Evolutionary conservation across 2,113 vertebrate genomes (phyloP).

Genomic region (Perca schrenkii): DNA sequence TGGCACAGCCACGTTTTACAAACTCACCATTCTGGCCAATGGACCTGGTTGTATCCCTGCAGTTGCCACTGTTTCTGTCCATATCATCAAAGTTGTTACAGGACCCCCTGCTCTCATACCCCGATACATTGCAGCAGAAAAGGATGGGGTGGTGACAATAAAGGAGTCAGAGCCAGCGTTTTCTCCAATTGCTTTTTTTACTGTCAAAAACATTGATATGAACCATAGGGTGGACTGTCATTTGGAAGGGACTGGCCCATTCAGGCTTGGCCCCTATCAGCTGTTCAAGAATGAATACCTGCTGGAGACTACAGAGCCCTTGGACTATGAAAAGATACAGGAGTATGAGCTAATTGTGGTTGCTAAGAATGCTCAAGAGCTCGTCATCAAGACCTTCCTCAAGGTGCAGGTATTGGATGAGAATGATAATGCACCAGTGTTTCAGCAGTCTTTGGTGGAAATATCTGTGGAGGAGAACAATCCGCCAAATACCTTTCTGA

Average conservation of each 20-base stretch:
- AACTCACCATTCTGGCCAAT: conserved; percentile 91
- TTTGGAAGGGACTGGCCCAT: conserved; percentile 92
- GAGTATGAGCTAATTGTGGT: conserved; percentile 91
- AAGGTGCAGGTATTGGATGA: conserved; percentile 93
- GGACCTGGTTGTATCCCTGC: conserved; percentile 96
- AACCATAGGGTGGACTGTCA: conserved; percentile 89
- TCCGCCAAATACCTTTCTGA: conserved; percentile 90
- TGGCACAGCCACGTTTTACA: conserved; percentile 86
- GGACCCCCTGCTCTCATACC: conserved; percentile 90
- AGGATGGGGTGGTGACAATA: conserved; percentile 90
- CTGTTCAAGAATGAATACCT: conserved; percentile 92
- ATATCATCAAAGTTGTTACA: conserved; percentile 88
- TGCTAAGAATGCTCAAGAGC: conserved; percentile 86
- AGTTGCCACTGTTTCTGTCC: conserved; percentile 88
- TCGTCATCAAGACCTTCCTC: conserved; percentile 87
- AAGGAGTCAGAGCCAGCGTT: conserved; percentile 93
- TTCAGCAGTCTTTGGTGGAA: conserved; percentile 90
- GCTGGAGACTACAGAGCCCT: conserved; percentile 90
- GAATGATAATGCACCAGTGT: conserved; percentile 95
- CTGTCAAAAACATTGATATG: conserved; percentile 89
- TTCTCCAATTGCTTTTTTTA: conserved; percentile 96
- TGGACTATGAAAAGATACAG: conserved; percentile 92
- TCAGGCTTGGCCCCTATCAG: conserved; percentile 91
- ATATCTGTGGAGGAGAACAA: conserved; percentile 96
- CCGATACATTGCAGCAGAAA: conserved; percentile 93